A percentile compares a stretch with the other conserved stretches of the same genome.
Evolutionary conservation across 2,888 invertebrate genomes (phyloP).

Genomic region (Papilio protenor): DNA sequence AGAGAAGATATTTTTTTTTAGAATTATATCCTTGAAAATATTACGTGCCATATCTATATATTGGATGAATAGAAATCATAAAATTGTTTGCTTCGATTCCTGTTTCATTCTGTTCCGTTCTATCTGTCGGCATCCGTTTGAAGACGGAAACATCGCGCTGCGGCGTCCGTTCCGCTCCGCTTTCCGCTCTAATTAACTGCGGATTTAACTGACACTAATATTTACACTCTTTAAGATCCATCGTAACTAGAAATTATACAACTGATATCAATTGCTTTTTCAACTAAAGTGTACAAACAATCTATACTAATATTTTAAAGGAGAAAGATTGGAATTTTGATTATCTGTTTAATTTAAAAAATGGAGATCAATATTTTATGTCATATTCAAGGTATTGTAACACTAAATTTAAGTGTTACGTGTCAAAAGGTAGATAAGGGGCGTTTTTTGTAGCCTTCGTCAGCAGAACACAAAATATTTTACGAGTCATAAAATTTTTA

Average conservation of each 20-base stretch:
- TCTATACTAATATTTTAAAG: not conserved
- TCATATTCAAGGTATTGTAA: slow-evolving; percentile 15
- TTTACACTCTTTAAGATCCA: slow-evolving; percentile 18
- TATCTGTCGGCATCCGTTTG: slow-evolving; percentile 38
- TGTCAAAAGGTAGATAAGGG: slow-evolving; percentile 6
- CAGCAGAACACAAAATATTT: slow-evolving; percentile 36
- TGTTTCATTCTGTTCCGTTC: slow-evolving; percentile 33
- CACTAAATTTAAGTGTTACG: slow-evolving; percentile 21
- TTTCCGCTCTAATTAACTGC: slow-evolving; percentile 37
- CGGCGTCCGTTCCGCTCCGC: slow-evolving; percentile 36
- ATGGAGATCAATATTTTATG: not conserved
- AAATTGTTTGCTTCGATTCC: slow-evolving; percentile 17
- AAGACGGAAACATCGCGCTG: slow-evolving; percentile 36
- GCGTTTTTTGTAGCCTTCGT: slow-evolving; percentile 17
- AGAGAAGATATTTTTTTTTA: too few species aligned
- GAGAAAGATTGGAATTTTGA: not conserved
- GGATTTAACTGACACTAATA: slow-evolving; percentile 11
- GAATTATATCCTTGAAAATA: not conserved
- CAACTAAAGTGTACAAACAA: not conserved
- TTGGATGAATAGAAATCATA: not conserved
- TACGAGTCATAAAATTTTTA: slow-evolving; percentile 38
- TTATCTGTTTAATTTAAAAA: not conserved
- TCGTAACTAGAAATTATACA: not conserved
- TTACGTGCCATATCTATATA: not conserved
- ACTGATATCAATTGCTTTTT: not conserved